Base-by-base conservation (phyloP, 2,797 vertebrate genomes). In the Phoebastria nigripes region DNA sequence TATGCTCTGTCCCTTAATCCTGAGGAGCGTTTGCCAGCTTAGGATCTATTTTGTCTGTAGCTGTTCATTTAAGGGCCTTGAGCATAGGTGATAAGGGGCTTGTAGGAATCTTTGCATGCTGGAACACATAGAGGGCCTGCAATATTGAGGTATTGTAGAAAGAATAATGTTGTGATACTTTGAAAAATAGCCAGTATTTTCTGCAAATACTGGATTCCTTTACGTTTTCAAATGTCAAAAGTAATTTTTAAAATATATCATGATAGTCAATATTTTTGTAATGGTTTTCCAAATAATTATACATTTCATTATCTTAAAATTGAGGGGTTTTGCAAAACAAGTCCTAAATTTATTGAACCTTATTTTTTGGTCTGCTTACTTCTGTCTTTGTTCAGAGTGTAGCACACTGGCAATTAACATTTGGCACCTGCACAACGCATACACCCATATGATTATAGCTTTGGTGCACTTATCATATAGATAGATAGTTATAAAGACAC, bases 391-490 rank as follows among this genome's bases (percentile, higher is more conserved):
- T 59, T 71, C 18, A 11, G 12, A 44, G 12, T 3, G 3, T 37
- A 63, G 9, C 87, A 42, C 7, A 15, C 9, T 74, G 37, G 16
- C 11, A 41, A 17, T 65, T 74, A 59, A 35, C 15, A 6, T 44
- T 33, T 86, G 44, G 20, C 54, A 71, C 18, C 39, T 44, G 37
- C 35, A 24, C 5, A 39, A 11, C 16, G 9, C 11, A 5, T 19
- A 31, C 0, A 0, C 22, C n/a, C 0, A 0, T 35, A 6, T 41
- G 51, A 58, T 79, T 87, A 25, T 14, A 85, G 16, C 26, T 80
- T 79, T 82, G 17, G 9, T 89, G 28, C 13, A 24, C 15, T 55
- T 86, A n/a, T 3, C 2, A 1, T 22, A 9, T 13, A 51, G 31
- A 35, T 42, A 77, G 11, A 28, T 28, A 49, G 9, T 62, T 77